These are phyloP conservation scores for Lagenorhynchus albirostris DNA, from an alignment of 2,113 vertebrate species.

Conservation along the genomic window DNA sequence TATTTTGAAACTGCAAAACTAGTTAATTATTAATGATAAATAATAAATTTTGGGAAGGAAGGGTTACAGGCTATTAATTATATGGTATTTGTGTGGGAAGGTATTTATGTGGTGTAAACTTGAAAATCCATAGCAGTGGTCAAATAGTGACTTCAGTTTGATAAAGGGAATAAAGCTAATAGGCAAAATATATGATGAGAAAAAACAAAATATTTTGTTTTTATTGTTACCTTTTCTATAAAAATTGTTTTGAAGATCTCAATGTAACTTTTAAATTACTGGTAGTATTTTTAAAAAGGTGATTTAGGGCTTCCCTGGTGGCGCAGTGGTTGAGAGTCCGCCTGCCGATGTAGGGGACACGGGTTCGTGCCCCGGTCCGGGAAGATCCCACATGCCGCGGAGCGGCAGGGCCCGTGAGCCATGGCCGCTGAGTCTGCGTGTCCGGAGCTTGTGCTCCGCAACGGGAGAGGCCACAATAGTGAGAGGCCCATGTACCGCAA, in stretches of 20 bases:
- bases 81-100: background rate
- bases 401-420: too few species aligned
- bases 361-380: too few species aligned
- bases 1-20: background rate
- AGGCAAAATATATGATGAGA: background rate
- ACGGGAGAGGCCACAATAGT: too few species aligned
- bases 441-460: too few species aligned
- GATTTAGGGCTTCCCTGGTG: background rate
- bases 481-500: too few species aligned
- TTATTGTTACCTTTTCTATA: background rate
- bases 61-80: background rate
- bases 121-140: background rate
- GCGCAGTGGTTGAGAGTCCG: too few species aligned
- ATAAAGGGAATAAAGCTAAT: background rate
- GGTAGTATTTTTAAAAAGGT: background rate
- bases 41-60: background rate
- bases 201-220: background rate
- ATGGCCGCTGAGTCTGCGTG: too few species aligned
- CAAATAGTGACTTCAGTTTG: background rate
- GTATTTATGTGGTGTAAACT: background rate
- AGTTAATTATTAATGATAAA: background rate
- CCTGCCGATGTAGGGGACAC: too few species aligned
- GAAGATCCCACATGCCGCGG: too few species aligned
- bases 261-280: background rate
- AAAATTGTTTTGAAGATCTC: background rate